A percentile compares a stretch with the other conserved stretches of the same genome.
Conservation (phyloP, 1,140 invertebrate species). For the Anagrus nilaparvatae region DNA sequence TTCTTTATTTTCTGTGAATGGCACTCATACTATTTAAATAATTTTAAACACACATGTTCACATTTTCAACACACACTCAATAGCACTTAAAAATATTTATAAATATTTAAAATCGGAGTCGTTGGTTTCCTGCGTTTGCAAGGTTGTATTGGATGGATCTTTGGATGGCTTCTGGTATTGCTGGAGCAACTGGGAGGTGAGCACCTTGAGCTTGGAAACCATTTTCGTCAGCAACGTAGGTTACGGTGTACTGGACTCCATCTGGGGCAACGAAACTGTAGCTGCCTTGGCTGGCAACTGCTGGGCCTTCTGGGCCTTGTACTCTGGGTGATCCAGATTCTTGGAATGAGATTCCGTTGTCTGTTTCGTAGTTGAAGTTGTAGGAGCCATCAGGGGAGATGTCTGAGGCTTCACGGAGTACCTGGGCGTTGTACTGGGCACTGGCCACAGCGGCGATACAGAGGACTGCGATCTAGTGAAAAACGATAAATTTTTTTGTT, state of each 20-base stretch:
- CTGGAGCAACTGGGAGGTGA: conserved; percentile 43
- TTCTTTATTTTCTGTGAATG: too few relatives aligned
- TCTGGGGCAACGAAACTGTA: conserved; percentile 48
- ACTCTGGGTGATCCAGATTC: conserved; percentile 44
- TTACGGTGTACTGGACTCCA: conserved; percentile 40
- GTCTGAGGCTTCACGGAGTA: conserved; percentile 32
- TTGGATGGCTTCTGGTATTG: conserved; percentile 37
- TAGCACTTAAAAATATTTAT: too few relatives aligned
- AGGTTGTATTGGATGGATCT: conserved; percentile 38
- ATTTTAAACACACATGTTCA: too few relatives aligned
- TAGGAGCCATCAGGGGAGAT: conserved; percentile 34
- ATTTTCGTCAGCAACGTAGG: conserved; percentile 48
- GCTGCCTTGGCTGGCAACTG: conserved; percentile 39
- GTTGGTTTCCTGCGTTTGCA: conserved; percentile 29
- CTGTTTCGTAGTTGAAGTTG: conserved; percentile 47
- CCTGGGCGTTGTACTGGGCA: conserved; percentile 18
- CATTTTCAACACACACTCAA: too few relatives aligned
- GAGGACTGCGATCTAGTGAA: conserved; percentile 28
- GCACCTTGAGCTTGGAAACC: conserved; percentile 47
- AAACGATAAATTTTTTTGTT: too few relatives aligned
- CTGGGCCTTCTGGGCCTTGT: conserved; percentile 39
- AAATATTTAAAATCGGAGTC: too few relatives aligned
- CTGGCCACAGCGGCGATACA: conserved; percentile 22
- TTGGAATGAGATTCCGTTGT: conserved; percentile 48
- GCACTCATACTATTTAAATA: too few relatives aligned